Evolutionary conservation across 2,797 vertebrate species (phyloP).

Genomic region (Poeciliopsis paucimaculata): DNA sequence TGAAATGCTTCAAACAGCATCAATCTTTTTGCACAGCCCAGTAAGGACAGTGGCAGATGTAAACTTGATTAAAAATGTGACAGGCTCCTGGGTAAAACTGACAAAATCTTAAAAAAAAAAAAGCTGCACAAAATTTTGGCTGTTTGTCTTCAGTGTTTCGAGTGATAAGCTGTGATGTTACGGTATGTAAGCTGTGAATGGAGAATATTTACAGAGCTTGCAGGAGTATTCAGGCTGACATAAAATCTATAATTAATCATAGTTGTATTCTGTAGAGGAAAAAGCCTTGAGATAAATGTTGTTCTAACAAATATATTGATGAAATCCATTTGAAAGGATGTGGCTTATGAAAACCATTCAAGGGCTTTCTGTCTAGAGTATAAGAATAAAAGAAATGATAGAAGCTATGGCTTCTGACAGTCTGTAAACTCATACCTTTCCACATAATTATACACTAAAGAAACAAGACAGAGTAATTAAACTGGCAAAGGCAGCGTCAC

Average conservation of each 20-base stretch:
- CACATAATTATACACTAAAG: constrained; percentile 6
- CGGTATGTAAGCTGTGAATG: constrained; percentile 33
- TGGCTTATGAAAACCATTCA: constrained; percentile 49
- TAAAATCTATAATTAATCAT: constrained; percentile 59
- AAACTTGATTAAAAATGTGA: background rate
- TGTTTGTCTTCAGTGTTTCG: constrained; percentile 19
- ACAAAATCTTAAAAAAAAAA: background rate
- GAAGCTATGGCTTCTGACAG: constrained; percentile 11
- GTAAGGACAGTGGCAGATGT: background rate
- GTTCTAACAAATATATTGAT: constrained; percentile 34
- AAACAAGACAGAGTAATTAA: constrained; percentile 8
- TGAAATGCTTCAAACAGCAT: background rate
- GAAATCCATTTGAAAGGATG: constrained; percentile 32
- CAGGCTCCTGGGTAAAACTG: background rate
- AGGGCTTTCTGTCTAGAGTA: constrained; percentile 30
- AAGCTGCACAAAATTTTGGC: constrained; percentile 16
- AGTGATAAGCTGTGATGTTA: constrained; percentile 23
- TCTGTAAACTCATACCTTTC: constrained; percentile 18
- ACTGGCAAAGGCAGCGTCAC: background rate
- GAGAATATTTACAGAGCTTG: constrained; percentile 36
- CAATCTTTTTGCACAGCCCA: background rate
- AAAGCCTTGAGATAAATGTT: constrained; percentile 35
- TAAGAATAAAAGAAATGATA: constrained; percentile 25
- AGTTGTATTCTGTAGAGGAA: constrained; percentile 12
- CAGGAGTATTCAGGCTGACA: constrained; percentile 49